Base-by-base conservation (phyloP, 92 coral and sea anemone genomes). In the Epizoanthus stellaris region DNA sequence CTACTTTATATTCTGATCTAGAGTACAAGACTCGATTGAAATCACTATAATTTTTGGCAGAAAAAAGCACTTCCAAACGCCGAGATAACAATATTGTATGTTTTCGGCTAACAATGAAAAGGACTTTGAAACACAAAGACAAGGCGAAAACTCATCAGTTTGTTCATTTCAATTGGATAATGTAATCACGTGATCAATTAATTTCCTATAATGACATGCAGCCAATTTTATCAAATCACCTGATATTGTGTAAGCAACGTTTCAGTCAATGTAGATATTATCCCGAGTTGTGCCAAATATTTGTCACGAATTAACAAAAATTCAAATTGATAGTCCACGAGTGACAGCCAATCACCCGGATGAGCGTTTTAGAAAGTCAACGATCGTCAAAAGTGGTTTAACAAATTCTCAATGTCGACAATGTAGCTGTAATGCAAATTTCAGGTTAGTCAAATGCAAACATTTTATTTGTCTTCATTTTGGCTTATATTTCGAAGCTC, bases 361-460 rank as follows among this genome's bases (percentile, higher is more conserved):
- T 7, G 43, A 43, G 21, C 14, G 40, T 45, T 63, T n/a, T 23
- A n/a, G 14, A 20, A 63, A 45, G 59, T 79, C 17, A 63, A 70
- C 45, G 12, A 40, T 25, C 83, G 30, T 9, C 67, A 43, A 30
- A 10, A 79, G 11, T 62, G 25, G 83, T 64, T 79, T 52, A 52
- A 79, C 56, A 63, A 63, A 63, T 13, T 61, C 54, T 39, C 36
- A 59, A 39, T 60, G 70, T 77, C 82, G 82, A 77, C n/a, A 77
- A 79, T 79, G 83, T 79, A 43, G 83, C 71, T 21, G 67, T 64
- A 79, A 79, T 79, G 83, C 83, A 79, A 79, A 79, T 79, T 79
- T 79, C 83, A 79, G 83, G 83, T 79, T 15, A 63, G 83, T 79
- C 83, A 79, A 79, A 68, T 62, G 73, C 83, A 79, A 79, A 79